Conservation (phyloP, 2,113 vertebrate species). For the Bombycilla garrulus region DNA sequence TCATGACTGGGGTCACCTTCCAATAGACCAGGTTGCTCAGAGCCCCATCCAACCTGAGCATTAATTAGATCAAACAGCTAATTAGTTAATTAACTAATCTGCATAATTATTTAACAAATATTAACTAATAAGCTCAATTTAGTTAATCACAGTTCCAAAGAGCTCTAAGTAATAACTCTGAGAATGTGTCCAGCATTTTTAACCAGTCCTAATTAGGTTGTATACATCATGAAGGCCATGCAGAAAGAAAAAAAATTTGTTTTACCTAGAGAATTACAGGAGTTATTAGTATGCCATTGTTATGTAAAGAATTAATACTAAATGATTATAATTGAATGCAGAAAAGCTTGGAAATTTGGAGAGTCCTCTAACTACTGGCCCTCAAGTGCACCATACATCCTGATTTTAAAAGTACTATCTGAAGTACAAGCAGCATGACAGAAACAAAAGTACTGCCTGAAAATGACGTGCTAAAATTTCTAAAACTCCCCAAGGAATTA, state of each 20-base stretch:
- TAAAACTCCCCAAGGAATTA: background rate
- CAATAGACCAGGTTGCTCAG: background rate
- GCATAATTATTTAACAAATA: background rate
- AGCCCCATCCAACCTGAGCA: background rate
- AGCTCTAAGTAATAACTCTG: background rate
- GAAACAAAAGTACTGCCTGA: background rate
- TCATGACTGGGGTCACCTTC: background rate
- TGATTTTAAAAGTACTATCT: background rate
- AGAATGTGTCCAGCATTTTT: background rate
- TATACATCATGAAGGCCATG: background rate
- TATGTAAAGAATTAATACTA: background rate
- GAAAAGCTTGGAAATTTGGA: background rate
- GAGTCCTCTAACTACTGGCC: background rate
- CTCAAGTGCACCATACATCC: background rate
- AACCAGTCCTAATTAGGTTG: background rate
- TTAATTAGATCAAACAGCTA: background rate
- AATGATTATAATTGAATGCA: background rate
- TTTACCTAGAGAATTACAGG: background rate
- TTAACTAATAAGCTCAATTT: background rate
- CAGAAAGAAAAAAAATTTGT: background rate
- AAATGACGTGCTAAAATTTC: background rate
- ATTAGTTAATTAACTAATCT: background rate
- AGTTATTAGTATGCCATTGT: background rate
- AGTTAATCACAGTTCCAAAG: background rate
- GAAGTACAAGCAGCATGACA: background rate